Conservation (phyloP, 2,797 vertebrate genomes). For the Galaxias olidus region DNA sequence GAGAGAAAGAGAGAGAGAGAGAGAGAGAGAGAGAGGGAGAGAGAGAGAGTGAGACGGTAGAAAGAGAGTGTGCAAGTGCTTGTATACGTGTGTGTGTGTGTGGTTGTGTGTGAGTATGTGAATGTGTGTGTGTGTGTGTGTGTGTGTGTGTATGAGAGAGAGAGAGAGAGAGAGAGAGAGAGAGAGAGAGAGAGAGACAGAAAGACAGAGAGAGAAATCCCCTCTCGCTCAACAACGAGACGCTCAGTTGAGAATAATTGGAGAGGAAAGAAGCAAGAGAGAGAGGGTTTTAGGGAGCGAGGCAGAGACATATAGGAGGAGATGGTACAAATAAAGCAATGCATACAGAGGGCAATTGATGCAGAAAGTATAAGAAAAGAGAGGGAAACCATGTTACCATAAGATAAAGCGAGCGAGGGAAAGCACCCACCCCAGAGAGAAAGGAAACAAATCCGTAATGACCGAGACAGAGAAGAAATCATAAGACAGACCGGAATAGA, state of each 20-base stretch:
- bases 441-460: background rate
- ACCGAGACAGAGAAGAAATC: too few relatives aligned
- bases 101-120: background rate
- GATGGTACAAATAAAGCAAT: background rate
- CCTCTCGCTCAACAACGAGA: constrained; percentile 31
- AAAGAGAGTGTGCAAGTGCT: constrained; percentile 7
- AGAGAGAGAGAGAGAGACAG: constrained; percentile 9
- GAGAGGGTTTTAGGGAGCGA: constrained; percentile 24
- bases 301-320: background rate
- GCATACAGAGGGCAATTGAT: background rate
- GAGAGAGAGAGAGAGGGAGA: constrained; percentile 20
- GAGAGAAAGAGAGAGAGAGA: background rate
- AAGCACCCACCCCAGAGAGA: background rate
- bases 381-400: background rate
- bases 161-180: constrained; percentile 7
- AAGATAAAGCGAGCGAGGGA: background rate
- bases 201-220: constrained; percentile 12
- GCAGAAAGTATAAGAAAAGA: background rate
- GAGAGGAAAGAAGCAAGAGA: constrained; percentile 32
- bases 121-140: constrained; percentile 25
- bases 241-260: constrained; percentile 52
- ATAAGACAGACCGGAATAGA: constrained; percentile 21
- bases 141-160: too few relatives aligned
- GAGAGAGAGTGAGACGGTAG: constrained; percentile 1
- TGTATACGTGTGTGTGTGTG: constrained; percentile 24